Evolutionary conservation across 2,888 invertebrate genomes (phyloP), one percentile per base, ranked within the genome.

Genomic region (Apotomis betuletana): DNA sequence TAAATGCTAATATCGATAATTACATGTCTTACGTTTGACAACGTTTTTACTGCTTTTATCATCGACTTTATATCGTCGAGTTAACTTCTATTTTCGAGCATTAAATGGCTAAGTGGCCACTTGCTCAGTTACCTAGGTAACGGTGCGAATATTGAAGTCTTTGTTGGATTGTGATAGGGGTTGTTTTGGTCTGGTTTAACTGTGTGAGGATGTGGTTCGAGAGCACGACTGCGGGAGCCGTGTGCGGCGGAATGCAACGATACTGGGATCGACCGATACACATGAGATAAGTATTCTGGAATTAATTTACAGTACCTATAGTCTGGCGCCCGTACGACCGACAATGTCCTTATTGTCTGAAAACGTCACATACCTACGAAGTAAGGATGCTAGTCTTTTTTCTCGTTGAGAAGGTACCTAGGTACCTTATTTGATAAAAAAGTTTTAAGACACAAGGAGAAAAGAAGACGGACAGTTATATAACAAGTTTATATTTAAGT

Each of bases 171-270:
- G 15, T 12, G 10, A 52, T 69, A 69, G 13, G 13, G 15, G 3
- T 46, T 58, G 72, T 70, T 79, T 77, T 82, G 0, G 36, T 8
- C 5, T 55, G 68, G 52, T 49, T 55, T 10, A n/a, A 9, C 12
- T 73, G 73, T 69, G 55, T 9, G 41, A 3, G 44, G 15, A 58
- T 74, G 76, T 82, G 75, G 84, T 71, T 54, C 74, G 77, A 76
- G 78, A 80, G 83, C 85, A 84, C 81, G 88, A 87, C 87, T 88
- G 86, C 84, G 83, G 85, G 87, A 85, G 85, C 86, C 87, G 89
- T 85, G 89, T 90, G 90, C 88, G 88, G 86, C 87, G 90, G 89
- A 89, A 90, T 89, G 90, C 90, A 89, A 88, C 86, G 88, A 86
- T 83, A 82, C 81, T 60, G 80, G 79, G 81, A 81, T 81, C 80